These are phyloP conservation scores for Pedionomus torquatus DNA, from an alignment of 2,113 vertebrate genomes.

Conservation along the genomic window DNA sequence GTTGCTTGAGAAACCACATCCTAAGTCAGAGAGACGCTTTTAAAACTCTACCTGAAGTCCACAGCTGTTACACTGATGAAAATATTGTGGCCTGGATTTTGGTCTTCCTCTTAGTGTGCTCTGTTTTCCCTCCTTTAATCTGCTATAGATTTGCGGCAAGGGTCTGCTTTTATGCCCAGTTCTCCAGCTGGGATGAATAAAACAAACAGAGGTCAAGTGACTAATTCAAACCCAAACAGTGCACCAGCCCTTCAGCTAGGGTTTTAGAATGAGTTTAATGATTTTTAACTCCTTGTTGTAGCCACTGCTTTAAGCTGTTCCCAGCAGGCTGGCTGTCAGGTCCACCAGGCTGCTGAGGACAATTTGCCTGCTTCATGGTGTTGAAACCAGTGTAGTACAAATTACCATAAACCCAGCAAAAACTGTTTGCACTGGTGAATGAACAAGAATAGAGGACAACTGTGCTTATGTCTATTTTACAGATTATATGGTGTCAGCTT, in stretches of 20 bases:
- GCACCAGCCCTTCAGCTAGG: neutral
- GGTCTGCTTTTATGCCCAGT: slow-evolving; percentile 8
- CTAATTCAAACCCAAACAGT: slow-evolving; percentile 53
- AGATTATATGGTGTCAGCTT: neutral
- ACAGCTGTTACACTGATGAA: neutral
- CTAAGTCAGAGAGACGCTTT: neutral
- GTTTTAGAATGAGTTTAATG: slow-evolving; percentile 17
- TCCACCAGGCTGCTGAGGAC: neutral
- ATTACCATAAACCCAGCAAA: neutral
- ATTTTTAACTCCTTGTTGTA: slow-evolving; percentile 50
- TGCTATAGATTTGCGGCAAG: neutral
- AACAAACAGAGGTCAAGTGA: slow-evolving; percentile 53
- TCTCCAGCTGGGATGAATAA: slow-evolving; percentile 10
- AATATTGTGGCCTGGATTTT: neutral
- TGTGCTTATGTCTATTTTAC: neutral
- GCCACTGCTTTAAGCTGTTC: neutral
- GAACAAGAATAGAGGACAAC: neutral
- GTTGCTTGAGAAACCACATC: neutral
- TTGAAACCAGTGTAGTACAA: neutral
- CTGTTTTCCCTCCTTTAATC: slow-evolving; percentile 16
- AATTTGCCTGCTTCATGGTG: neutral
- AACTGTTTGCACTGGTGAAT: neutral
- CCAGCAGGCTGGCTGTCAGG: neutral
- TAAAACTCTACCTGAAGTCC: neutral
- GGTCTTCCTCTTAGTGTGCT: neutral